Evolutionary conservation across 1,140 invertebrate species (phyloP), one percentile per base, ranked within the genome.

Genomic region (Palaemon carinicauda): DNA sequence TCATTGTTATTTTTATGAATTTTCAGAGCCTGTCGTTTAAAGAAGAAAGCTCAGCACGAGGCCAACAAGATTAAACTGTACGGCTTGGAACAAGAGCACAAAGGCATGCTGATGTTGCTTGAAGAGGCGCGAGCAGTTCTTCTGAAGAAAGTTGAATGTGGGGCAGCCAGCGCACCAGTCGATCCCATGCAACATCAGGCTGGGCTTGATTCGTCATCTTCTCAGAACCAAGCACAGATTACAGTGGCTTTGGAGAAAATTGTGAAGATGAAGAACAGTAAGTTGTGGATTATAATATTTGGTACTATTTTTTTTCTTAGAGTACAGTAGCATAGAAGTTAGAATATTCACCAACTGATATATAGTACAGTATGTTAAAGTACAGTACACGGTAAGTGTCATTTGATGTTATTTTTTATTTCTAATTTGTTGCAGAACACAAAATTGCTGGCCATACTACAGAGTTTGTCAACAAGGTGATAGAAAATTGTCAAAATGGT

Each of bases 41-140:
- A 98, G 93, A 98, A 98, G 91, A 98, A 98, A 92, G 97, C 97
- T 15, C 97, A 98, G 91, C 97, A 98, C 91, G 97, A 98, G 92
- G 97, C 97, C 3, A 98, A 98, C 90, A 98, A 98, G 92, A 94
- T 99, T 52, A 99, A 99, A 93, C 92, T 99, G 3, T 96, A 95
- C 91, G 98, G 98, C 33, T 92, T 99, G 74, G 96, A 98, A 92
- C 94, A 94, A 90, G 98, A 99, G 92, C 98, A 99, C 91, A 96
- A 91, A 17, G 94, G 95, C 90, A 91, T 94, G 24, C 95, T 95
- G 90, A 93, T 94, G 88, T 91, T 94, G 50, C 90, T 96, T 69
- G 92, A 93, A 54, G 91, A 93, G 75, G 95, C 95, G 91, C 91
- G 94, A 87, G 15, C 31, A 33, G 89, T 90, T 79, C 56, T 89